Evolutionary conservation across 2,888 invertebrate species (phyloP).

Genomic region (Mesodorylaimus sp.): DNA sequence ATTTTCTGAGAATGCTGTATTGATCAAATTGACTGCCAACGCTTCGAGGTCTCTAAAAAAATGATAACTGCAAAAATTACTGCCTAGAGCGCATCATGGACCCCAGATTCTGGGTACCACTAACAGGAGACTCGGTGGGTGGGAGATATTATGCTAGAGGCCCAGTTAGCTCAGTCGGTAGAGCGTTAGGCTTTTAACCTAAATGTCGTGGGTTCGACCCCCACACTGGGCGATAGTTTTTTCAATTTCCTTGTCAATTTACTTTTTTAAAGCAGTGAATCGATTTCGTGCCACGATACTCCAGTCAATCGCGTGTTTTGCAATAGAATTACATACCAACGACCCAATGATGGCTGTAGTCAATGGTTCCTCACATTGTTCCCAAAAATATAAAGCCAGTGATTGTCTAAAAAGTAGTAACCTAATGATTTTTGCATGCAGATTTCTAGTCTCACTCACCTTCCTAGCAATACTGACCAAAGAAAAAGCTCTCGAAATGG

Average conservation of each 20-base stretch:
- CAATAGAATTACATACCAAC: neutral
- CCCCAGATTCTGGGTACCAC: too few relatives aligned
- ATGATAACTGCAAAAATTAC: too few relatives aligned
- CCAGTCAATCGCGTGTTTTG: neutral
- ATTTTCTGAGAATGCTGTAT: neutral
- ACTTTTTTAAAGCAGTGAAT: neutral
- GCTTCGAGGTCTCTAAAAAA: constrained; percentile 5
- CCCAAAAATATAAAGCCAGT: constrained; percentile 9
- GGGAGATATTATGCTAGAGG: too few relatives aligned
- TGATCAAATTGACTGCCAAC: neutral
- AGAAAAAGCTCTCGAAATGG: constrained; percentile 8
- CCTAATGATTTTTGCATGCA: too few relatives aligned
- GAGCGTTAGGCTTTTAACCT: too few relatives aligned
- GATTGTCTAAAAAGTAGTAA: constrained; percentile 5
- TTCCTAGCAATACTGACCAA: constrained; percentile 6
- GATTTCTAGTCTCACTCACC: too few relatives aligned
- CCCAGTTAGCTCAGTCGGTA: too few relatives aligned
- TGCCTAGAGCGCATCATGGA: too few relatives aligned
- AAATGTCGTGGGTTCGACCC: too few relatives aligned
- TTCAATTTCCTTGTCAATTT: too few relatives aligned
- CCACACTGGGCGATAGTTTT: too few relatives aligned
- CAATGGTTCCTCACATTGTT: constrained; percentile 5
- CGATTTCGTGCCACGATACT: neutral
- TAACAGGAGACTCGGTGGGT: too few relatives aligned
- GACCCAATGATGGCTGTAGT: neutral